Conservation (phyloP, 2,113 vertebrate species). For the Lophius piscatorius region DNA sequence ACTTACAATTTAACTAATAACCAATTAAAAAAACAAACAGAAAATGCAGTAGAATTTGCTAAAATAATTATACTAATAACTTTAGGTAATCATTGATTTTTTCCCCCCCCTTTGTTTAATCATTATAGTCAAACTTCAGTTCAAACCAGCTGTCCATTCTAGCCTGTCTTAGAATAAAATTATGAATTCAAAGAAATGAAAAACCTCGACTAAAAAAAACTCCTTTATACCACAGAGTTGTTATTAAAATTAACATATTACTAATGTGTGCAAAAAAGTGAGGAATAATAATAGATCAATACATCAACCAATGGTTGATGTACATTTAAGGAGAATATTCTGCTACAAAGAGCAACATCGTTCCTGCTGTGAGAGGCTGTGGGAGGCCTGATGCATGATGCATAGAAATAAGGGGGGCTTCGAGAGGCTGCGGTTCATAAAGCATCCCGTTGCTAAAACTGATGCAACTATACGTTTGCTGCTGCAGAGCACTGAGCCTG, state of each 20-base stretch:
- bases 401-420: conserved; percentile 23
- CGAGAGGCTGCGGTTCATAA: conserved; percentile 39
- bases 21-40: neutral
- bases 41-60: conserved; percentile 5
- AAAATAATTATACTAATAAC: conserved; percentile 2
- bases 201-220: neutral
- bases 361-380: conserved; percentile 13
- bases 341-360: conserved; percentile 19
- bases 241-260: neutral
- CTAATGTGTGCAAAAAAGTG: neutral
- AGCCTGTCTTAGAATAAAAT: conserved; percentile 7
- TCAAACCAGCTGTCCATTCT: neutral
- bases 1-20: too few species aligned
- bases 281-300: neutral
- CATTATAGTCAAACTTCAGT: neutral
- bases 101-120: neutral
- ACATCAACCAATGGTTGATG: conserved; percentile 11
- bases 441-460: conserved; percentile 37
- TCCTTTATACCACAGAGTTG: neutral
- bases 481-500: conserved; percentile 39
- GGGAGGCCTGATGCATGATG: conserved; percentile 53
- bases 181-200: neutral
- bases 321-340: conserved; percentile 32
- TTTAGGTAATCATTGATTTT: too few species aligned
- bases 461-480: conserved; percentile 51